Conservation (phyloP, 2,113 vertebrate genomes). For the Rhabdornis inornatus region DNA sequence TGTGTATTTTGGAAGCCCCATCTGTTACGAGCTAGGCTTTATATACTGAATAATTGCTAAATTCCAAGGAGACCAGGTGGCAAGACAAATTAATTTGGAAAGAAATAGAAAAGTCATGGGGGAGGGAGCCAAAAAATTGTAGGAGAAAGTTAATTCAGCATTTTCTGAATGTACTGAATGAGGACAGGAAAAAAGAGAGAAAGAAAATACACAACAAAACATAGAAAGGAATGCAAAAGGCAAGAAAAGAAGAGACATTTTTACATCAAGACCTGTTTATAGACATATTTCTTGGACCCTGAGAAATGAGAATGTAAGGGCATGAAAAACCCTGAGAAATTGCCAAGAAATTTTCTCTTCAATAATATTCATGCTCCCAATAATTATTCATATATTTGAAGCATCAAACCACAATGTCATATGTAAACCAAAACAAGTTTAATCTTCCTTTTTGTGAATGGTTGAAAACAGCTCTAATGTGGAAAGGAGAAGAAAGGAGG, state of each 20-base stretch:
- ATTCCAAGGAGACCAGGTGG: conserved; percentile 57
- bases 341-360: background rate
- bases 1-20: conserved; percentile 34
- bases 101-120: conserved; percentile 18
- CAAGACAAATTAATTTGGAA: conserved; percentile 61
- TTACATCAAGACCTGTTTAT: background rate
- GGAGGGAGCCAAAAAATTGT: background rate
- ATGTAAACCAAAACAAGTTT: background rate
- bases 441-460: background rate
- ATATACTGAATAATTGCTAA: conserved; percentile 54
- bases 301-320: background rate
- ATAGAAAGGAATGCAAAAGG: background rate
- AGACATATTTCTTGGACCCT: background rate
- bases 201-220: background rate
- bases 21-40: conserved; percentile 52
- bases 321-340: background rate
- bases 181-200: background rate
- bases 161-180: conserved; percentile 1
- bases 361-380: background rate
- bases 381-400: background rate
- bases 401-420: background rate
- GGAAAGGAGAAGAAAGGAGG: background rate
- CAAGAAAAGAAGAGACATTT: background rate
- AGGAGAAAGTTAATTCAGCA: conserved; percentile 29
- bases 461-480: background rate